Conservation (phyloP, 1,140 invertebrate species). For the Odontomachus brunneus region DNA sequence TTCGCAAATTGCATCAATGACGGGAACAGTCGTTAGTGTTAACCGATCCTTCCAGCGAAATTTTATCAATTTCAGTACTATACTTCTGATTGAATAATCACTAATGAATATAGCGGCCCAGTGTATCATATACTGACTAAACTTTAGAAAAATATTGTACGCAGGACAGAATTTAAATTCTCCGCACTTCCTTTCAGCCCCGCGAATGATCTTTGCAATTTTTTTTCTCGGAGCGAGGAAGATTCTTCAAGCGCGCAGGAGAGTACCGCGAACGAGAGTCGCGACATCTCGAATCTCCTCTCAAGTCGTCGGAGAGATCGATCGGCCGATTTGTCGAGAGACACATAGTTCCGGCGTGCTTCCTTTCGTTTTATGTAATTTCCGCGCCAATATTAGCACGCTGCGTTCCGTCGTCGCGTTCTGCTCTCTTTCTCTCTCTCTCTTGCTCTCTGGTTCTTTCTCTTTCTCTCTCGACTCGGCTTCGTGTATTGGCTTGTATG, state of each 20-base stretch:
- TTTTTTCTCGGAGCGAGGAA: background rate
- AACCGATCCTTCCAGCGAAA: too few species aligned
- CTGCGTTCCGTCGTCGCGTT: constrained; percentile 79
- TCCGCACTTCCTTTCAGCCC: too few species aligned
- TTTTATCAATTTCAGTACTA: too few species aligned
- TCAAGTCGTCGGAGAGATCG: constrained; percentile 65
- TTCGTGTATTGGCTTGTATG: constrained; percentile 81
- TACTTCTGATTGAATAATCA: too few species aligned
- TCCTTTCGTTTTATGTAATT: constrained; percentile 85
- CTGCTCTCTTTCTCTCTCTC: constrained; percentile 29
- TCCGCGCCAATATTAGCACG: constrained; percentile 84
- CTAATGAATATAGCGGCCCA: too few species aligned
- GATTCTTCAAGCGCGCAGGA: background rate
- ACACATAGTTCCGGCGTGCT: constrained; percentile 77
- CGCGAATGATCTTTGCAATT: background rate
- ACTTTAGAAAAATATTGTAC: too few species aligned
- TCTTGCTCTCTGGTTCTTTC: constrained; percentile 1
- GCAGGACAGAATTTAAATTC: too few species aligned
- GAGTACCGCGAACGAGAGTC: constrained; percentile 4
- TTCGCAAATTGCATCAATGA: too few species aligned
- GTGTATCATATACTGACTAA: too few species aligned
- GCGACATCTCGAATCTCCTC: constrained; percentile 48
- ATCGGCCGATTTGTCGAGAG: constrained; percentile 77
- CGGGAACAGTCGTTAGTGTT: too few species aligned
- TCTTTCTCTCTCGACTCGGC: constrained; percentile 71